Base-by-base conservation (phyloP, 2,888 invertebrate species). In the Meandrusa payeni region DNA sequence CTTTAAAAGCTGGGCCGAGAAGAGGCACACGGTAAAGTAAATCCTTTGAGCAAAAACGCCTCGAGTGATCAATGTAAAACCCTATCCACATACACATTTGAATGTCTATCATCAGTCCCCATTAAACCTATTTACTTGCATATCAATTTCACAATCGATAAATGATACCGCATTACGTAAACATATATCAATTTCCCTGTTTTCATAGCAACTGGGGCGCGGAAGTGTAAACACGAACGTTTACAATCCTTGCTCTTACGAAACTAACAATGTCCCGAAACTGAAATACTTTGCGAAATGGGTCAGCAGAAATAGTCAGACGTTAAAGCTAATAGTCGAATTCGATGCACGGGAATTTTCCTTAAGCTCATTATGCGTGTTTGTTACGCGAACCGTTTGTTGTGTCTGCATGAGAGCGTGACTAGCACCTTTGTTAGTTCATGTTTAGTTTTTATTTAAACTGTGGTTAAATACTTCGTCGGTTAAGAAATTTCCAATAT, bases 291-390 rank as follows among this genome's bases (percentile, higher is more conserved):
- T 26, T 10, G 26, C 22, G 7, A 41, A 41, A 41, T 33, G 33
- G 41, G 41, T 20, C 41, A 41, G 6, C 13, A 27, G 20, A 41
- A 41, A 41, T 41, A 41, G 20, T 20, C 20, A 13, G 10, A 13
- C 12, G 12, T 24, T 23, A 23, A 6, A 7, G 17, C 19, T 41
- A 41, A 33, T 41, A 26, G 41, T 13, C 12, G 9, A 13, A 33
- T 29, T 15, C 2, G 12, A 28, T 33, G 33, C 19, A 20, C 7
- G 27, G 33, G 27, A 41, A 41, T 41, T 41, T 41, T 41, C 27
- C 27, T 41, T 27, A 20, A 33, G 33, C 24, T 11, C 17, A 19
- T 27, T 19, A 31, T 17, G 7, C 23, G 12, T 5, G 22, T 22
- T 22, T 22, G 6, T n/a, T n/a, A n/a, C 22, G n/a, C 4, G 22